Evolutionary conservation across 2,888 invertebrate species (phyloP), one percentile per base, ranked within the genome.

Genomic region (Ischnura elegans): DNA sequence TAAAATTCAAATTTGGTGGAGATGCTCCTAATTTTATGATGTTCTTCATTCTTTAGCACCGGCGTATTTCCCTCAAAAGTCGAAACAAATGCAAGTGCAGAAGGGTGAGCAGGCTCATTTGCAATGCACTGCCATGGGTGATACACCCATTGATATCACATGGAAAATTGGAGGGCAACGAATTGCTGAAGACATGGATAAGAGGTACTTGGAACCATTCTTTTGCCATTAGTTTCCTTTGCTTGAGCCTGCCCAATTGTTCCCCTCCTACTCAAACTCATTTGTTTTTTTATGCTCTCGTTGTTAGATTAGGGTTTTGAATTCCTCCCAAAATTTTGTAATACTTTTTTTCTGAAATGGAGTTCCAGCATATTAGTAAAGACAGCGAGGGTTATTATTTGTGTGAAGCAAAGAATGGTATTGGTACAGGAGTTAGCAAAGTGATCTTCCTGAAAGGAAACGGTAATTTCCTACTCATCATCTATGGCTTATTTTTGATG

Each of bases 341-440:
- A n/a, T n/a, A n/a, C n/a, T n/a, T n/a, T n/a, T n/a, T n/a, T n/a
- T n/a, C n/a, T n/a, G n/a, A n/a, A n/a, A n/a, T 98, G 94, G 97
- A 97, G 94, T 98, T 98, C 96, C 97, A 97, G 95, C 97, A 98
- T 95, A 98, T 98, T 93, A 98, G 97, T 95, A 98, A 98, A 96
- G 98, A 98, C 95, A 98, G 98, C 95, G 98, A 98, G 96, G 98
- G 99, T 0, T 98, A 98, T 96, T 99, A 98, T 96, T 97, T 99
- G 93, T 99, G 99, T 96, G 98, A 99, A 95, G 98, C 98, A n/a
- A 97, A 98, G 95, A 99, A 99, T 95, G 98, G 98, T 95, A 98
- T 99, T 94, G 99, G 98, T 0, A 97, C 98, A 29, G 99, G 98
- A 21, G 97, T 99, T 94, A 99, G 99, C 96, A 99, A 99, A 96